Evolutionary conservation across 2,113 vertebrate species (phyloP).

Genomic region (Eira barbara): DNA sequence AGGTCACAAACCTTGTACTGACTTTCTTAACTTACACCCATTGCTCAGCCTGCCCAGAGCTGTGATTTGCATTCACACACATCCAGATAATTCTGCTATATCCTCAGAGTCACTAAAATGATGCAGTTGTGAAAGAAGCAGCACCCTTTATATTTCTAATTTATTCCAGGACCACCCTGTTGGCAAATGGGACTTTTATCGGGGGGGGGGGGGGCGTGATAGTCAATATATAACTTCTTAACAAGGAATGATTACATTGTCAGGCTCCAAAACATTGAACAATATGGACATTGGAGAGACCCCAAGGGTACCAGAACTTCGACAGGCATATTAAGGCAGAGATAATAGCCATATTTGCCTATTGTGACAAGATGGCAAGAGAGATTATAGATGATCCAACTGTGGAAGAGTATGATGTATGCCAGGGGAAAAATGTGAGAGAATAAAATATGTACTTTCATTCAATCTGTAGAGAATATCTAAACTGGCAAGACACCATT

Average conservation of each 20-base stretch:
- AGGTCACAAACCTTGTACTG: background rate
- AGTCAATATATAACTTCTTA: background rate
- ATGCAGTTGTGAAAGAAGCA: background rate
- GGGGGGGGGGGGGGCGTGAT: too few species aligned
- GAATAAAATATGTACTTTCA: background rate
- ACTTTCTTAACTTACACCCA: background rate
- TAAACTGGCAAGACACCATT: background rate
- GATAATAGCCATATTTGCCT: background rate
- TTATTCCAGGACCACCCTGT: background rate
- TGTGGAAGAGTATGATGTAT: background rate
- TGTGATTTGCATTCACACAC: accelerated
- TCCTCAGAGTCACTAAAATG: background rate
- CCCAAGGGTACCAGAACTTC: background rate
- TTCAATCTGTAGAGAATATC: background rate
- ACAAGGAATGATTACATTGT: background rate
- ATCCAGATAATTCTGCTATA: accelerated
- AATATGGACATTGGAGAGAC: background rate
- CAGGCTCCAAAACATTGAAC: background rate
- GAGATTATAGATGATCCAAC: background rate
- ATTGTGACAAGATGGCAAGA: background rate
- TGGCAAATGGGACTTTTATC: background rate
- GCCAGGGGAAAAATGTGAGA: background rate
- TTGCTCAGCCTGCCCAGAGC: background rate
- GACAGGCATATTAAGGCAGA: background rate
- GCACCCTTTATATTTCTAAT: background rate